Evolutionary conservation across 2,888 invertebrate genomes (phyloP).

Genomic region (Polydrusus cervinus): DNA sequence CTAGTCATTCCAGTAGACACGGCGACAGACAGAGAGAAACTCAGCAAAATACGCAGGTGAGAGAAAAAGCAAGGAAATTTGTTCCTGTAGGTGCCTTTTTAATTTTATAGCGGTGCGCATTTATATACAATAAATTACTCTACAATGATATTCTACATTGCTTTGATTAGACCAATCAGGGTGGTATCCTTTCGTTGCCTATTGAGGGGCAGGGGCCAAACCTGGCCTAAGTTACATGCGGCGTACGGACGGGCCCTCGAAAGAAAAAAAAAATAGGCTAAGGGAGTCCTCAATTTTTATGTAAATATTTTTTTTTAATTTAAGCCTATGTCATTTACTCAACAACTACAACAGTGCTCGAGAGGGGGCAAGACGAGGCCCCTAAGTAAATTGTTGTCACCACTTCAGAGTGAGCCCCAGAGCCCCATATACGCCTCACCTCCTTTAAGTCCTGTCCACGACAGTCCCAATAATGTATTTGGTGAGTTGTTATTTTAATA

Average conservation of each 20-base stretch:
- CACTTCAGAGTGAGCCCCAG: conserved; percentile 79
- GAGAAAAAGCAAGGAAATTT: background rate
- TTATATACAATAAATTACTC: no score
- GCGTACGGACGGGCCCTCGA: no score
- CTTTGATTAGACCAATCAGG: no score
- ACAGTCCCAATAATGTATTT: conserved; percentile 67
- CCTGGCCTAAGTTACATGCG: no score
- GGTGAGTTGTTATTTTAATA: conserved; percentile 60
- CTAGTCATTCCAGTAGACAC: conserved; percentile 70
- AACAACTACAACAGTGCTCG: conserved; percentile 91
- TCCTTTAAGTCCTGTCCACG: conserved; percentile 75
- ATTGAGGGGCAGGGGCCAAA: no score
- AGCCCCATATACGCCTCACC: conserved; percentile 83
- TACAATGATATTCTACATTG: no score
- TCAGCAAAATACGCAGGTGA: conserved; percentile 64
- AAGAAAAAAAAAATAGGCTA: no score
- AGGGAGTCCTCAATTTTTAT: no score
- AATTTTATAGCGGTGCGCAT: no score
- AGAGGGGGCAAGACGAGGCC: conserved; percentile 80
- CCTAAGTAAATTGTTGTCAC: conserved; percentile 76
- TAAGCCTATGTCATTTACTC: conserved; percentile 90
- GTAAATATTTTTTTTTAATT: conserved; percentile 55
- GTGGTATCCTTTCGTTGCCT: no score
- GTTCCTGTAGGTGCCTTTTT: no score
- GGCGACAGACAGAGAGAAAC: conserved; percentile 67